These are phyloP conservation scores for Passer montanus DNA, from an alignment of 2,113 vertebrate species.

Conservation along the genomic window DNA sequence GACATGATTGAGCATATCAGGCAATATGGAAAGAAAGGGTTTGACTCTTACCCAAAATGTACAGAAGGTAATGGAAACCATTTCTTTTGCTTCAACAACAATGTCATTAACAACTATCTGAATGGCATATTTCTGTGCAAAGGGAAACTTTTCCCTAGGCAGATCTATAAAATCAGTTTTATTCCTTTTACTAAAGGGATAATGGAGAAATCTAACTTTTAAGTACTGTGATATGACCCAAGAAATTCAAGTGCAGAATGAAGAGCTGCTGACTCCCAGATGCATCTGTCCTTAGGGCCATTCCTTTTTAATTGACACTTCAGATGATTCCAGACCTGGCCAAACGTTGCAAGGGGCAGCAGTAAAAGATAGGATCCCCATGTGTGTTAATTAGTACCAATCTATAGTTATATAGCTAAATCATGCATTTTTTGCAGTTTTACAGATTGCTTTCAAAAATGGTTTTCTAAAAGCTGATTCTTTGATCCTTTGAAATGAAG, in stretches of 20 bases:
- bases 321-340: not conserved
- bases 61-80: not conserved
- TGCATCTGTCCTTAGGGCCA: not conserved
- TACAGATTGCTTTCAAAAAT: not conserved
- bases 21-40: not conserved
- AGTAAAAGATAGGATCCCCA: not conserved
- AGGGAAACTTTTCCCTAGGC: not conserved
- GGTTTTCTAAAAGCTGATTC: not conserved
- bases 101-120: not conserved
- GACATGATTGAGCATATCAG: not conserved
- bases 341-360: not conserved
- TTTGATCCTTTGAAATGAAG: constrained; percentile 15
- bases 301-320: not conserved
- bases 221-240: not conserved
- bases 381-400: constrained; percentile 4
- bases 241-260: not conserved
- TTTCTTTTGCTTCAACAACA: not conserved
- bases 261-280: not conserved
- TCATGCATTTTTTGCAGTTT: not conserved
- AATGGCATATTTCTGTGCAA: not conserved
- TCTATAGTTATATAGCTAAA: not conserved
- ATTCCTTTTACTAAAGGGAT: not conserved
- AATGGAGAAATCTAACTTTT: not conserved
- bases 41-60: not conserved
- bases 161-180: not conserved